Conservation (phyloP, 2,797 vertebrate genomes). For the Eleutherodactylus coqui region DNA sequence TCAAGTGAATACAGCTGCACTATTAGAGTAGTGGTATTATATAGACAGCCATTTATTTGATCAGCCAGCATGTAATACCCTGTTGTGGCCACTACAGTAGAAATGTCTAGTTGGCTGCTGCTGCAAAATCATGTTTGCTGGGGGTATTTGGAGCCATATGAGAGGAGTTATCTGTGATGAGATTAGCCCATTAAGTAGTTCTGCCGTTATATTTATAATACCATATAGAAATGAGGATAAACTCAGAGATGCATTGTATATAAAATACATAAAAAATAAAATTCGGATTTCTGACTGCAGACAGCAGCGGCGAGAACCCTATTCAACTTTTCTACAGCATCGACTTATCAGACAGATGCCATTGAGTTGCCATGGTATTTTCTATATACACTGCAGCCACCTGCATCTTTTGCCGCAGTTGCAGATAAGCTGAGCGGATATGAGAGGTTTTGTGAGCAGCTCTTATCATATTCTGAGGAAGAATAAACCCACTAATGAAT, state of each 20-base stretch:
- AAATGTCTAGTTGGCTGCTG: not conserved
- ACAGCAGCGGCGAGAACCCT: not conserved
- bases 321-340: not conserved
- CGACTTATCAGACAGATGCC: not conserved
- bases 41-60: no score
- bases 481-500: conserved; percentile 26
- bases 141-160: not conserved
- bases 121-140: not conserved
- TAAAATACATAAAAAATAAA: not conserved
- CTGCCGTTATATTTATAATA: not conserved
- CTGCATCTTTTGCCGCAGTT: conserved; percentile 17
- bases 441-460: conserved; percentile 30
- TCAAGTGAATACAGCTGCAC: no score
- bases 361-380: not conserved
- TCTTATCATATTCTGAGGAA: conserved; percentile 34
- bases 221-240: not conserved
- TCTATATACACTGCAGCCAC: not conserved
- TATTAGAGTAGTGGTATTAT: no score
- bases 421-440: conserved; percentile 48
- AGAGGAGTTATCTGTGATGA: not conserved
- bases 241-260: not conserved
- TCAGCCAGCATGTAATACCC: not conserved
- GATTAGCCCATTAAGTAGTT: not conserved
- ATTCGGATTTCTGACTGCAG: not conserved
- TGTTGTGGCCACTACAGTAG: not conserved